Conservation (phyloP, 35 echinoderm and acorn worm genomes). For the Acanthaster planci region DNA sequence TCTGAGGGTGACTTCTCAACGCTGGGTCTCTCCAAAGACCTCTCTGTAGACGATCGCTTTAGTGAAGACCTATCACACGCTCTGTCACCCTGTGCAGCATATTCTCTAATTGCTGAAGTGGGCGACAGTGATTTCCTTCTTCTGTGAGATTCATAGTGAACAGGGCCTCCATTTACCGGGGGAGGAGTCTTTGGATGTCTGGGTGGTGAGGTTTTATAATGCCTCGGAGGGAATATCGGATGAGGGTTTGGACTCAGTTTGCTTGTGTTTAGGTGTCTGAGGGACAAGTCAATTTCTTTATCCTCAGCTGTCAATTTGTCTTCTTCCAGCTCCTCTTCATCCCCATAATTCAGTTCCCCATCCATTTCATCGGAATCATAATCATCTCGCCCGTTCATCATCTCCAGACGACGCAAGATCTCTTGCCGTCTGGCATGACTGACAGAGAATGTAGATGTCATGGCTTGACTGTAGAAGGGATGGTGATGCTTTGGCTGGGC, state of each 20-base stretch:
- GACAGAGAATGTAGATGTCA: background rate
- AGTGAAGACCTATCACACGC: background rate
- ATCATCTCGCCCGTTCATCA: slow-evolving; percentile 4
- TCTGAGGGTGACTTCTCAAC: background rate
- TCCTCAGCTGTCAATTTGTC: background rate
- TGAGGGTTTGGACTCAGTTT: background rate
- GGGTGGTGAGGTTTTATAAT: background rate
- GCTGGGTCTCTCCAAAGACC: background rate
- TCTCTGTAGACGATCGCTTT: too few species aligned
- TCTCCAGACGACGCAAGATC: slow-evolving; percentile 7
- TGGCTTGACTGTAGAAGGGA: slow-evolving; percentile 25
- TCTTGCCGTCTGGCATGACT: background rate
- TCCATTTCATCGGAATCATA: slow-evolving; percentile 7
- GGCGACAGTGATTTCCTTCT: slow-evolving; percentile 19
- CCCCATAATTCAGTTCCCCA: background rate
- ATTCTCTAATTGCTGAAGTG: background rate
- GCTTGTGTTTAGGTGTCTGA: background rate
- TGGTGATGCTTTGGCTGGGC: background rate
- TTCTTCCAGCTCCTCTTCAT: background rate
- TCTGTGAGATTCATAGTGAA: background rate
- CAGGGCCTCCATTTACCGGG: background rate
- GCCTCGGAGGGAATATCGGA: background rate
- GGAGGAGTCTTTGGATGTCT: background rate
- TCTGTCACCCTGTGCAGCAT: background rate
- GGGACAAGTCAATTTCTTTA: background rate